Percentiles rank a stretch among this genome's conserved stretches.
Conservation (phyloP, 2,113 vertebrate genomes). For the Pristiophorus japonicus region DNA sequence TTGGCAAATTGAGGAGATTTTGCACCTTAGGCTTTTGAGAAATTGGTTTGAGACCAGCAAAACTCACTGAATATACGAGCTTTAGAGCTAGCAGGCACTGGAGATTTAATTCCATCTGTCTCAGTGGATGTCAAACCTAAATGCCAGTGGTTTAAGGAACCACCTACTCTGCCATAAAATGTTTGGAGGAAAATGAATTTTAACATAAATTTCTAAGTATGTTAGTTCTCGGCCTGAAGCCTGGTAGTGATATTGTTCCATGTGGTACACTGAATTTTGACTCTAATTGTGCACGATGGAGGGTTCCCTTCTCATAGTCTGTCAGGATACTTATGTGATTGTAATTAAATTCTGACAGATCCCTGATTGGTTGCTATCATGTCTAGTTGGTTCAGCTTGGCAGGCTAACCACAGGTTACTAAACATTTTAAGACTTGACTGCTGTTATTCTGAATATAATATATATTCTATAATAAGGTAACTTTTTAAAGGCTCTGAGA, state of each 20-base stretch:
- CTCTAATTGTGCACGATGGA: too few species aligned
- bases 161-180: neutral
- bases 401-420: neutral
- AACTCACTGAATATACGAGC: neutral
- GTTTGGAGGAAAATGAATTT: neutral
- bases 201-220: neutral
- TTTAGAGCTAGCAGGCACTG: neutral
- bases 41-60: neutral
- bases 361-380: neutral
- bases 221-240: neutral
- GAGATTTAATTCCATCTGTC: neutral
- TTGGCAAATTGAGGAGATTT: neutral
- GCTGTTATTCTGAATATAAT: neutral
- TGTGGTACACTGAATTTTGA: neutral
- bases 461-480: too few species aligned
- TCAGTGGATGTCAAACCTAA: neutral
- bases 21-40: neutral
- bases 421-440: neutral
- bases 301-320: neutral
- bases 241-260: neutral
- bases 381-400: neutral
- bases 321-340: neutral
- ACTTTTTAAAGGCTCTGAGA: neutral
- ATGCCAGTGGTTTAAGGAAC: neutral
- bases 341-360: neutral